Evolutionary conservation across 2,888 invertebrate species (phyloP).

Genomic region (Morpho achilles): DNA sequence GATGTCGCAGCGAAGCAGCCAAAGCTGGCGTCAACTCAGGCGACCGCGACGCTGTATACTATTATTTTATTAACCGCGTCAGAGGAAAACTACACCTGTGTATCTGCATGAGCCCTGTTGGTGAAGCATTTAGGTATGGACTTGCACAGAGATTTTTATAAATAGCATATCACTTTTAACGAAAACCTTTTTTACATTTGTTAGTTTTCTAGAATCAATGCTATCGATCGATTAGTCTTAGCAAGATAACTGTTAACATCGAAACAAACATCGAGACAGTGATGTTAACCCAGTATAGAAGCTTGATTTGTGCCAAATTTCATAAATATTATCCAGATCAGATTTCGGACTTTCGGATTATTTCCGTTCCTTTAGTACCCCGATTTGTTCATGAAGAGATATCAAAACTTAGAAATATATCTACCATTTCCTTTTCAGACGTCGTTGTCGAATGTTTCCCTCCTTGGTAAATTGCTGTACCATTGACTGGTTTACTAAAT

Average conservation of each 20-base stretch:
- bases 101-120: slow-evolving; percentile 94
- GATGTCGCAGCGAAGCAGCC: slow-evolving; percentile 85
- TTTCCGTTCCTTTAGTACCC: neutral
- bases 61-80: slow-evolving; percentile 91
- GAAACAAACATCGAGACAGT: too few species aligned
- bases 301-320: too few species aligned
- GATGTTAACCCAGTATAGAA: too few species aligned
- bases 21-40: slow-evolving; percentile 82
- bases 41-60: slow-evolving; percentile 89
- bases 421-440: slow-evolving; percentile 57
- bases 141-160: neutral
- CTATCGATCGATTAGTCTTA: too few species aligned
- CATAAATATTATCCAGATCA: too few species aligned
- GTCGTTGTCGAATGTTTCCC: slow-evolving; percentile 95
- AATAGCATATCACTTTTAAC: too few species aligned
- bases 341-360: too few species aligned
- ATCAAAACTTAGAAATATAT: neutral
- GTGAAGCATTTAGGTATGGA: slow-evolving; percentile 87
- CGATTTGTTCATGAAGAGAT: neutral
- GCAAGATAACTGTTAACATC: too few species aligned
- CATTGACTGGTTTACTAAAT: slow-evolving; percentile 96
- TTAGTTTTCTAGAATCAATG: too few species aligned
- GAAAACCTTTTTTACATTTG: too few species aligned
- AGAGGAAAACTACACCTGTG: slow-evolving; percentile 91
- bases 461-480: slow-evolving; percentile 96